Evolutionary conservation across 2,888 invertebrate genomes (phyloP).

Genomic region (Dynastes maya): DNA sequence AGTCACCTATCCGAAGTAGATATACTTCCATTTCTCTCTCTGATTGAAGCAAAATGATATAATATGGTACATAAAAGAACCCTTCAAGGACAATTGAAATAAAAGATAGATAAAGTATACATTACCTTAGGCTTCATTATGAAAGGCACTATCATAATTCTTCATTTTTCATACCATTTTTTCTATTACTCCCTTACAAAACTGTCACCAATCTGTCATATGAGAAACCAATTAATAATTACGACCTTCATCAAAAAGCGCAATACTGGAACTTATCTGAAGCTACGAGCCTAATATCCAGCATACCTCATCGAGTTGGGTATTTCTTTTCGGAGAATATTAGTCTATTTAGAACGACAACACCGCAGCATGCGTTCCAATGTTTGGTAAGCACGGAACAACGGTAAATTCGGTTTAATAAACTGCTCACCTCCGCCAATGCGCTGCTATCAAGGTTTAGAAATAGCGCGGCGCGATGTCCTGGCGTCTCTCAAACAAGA

Average conservation of each 20-base stretch:
- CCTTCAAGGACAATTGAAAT: too few relatives aligned
- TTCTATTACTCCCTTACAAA: too few relatives aligned
- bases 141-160: too few relatives aligned
- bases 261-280: not conserved
- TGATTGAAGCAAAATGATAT: too few relatives aligned
- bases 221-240: not conserved
- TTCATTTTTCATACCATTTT: too few relatives aligned
- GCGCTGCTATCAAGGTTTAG: slow-evolving; percentile 3
- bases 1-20: too few relatives aligned
- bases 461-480: slow-evolving; percentile 12
- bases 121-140: too few relatives aligned
- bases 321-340: not conserved
- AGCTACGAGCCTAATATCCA: not conserved
- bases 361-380: not conserved
- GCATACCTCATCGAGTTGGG: not conserved
- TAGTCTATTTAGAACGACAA: not conserved
- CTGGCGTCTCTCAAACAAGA: slow-evolving; percentile 46
- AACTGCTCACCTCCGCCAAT: slow-evolving; percentile 8
- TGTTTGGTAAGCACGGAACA: slow-evolving; percentile 9
- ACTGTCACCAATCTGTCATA: too few relatives aligned
- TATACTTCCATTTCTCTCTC: too few relatives aligned
- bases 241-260: not conserved
- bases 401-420: slow-evolving; percentile 34
- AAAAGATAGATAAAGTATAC: too few relatives aligned
- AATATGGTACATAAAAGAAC: too few relatives aligned